phyloP scores from a whole-genome alignment of 2,888 invertebrate genomes.

The Crioceris asparagi region DNA sequence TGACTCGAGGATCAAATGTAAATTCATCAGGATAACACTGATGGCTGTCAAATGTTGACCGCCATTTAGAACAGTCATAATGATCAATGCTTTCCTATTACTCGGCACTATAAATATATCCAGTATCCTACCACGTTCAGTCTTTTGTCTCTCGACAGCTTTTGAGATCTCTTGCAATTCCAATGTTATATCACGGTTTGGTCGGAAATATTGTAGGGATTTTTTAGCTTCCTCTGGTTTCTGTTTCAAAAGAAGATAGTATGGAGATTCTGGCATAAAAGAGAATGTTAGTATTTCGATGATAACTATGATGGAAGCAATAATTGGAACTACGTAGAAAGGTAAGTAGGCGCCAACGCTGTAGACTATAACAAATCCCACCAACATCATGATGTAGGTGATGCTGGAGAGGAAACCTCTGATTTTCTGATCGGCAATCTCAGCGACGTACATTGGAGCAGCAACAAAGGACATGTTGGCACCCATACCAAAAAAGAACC shows the following conservation, averaged over 20 bases:
- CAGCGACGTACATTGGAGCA: conserved; percentile 36
- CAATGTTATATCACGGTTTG: conserved; percentile 24
- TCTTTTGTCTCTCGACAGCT: conserved; percentile 30
- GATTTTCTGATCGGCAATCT: conserved; percentile 35
- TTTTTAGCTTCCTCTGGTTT: conserved; percentile 27
- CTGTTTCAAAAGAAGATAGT: conserved; percentile 30
- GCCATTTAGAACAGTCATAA: conserved; percentile 34
- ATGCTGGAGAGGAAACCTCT: conserved; percentile 33
- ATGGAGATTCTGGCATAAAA: conserved; percentile 36
- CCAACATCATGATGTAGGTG: conserved; percentile 34
- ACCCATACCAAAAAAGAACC: conserved; percentile 26
- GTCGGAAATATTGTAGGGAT: conserved; percentile 27
- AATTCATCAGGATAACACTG: conserved; percentile 36
- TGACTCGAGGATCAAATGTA: conserved; percentile 32
- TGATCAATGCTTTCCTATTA: conserved; percentile 33
- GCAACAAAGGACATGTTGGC: conserved; percentile 36
- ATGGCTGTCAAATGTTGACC: conserved; percentile 36
- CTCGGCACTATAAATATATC: conserved; percentile 33
- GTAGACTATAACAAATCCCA: conserved; percentile 32
- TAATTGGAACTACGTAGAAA: conserved; percentile 29
- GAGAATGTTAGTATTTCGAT: conserved; percentile 29
- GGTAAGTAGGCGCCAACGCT: conserved; percentile 30
- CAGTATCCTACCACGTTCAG: conserved; percentile 29
- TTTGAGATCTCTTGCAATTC: conserved; percentile 31
- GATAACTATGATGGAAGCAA: conserved; percentile 28